Evolutionary conservation across 2,113 vertebrate genomes (phyloP).

Genomic region (Numenius arquata): DNA sequence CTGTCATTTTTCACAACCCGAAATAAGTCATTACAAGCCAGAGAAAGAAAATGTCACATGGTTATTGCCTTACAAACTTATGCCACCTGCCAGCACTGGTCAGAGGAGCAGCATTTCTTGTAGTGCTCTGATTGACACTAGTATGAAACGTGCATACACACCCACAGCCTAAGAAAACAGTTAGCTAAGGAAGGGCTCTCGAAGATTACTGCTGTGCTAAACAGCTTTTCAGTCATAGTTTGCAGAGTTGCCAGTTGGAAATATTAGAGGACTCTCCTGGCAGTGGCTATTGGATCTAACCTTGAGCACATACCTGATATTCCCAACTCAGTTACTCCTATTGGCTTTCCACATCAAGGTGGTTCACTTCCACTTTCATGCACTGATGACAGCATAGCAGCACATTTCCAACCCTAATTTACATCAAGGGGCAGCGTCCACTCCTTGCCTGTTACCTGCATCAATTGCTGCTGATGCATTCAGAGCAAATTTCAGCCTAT

Average conservation of each 20-base stretch:
- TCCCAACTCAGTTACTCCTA: not conserved
- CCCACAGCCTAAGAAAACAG: not conserved
- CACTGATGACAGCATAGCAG: not conserved
- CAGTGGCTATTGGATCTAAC: not conserved
- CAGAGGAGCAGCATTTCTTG: not conserved
- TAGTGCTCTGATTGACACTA: not conserved
- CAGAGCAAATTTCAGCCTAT: not conserved
- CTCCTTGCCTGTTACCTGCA: not conserved
- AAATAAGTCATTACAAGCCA: not conserved
- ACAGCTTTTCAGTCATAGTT: not conserved
- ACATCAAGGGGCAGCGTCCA: not conserved
- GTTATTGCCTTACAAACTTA: not conserved
- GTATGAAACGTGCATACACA: not conserved
- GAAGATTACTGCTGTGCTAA: not conserved
- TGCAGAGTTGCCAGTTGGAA: not conserved
- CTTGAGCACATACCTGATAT: not conserved
- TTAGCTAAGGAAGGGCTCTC: not conserved
- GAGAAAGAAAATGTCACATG: not conserved
- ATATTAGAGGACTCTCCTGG: not conserved
- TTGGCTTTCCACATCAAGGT: not conserved
- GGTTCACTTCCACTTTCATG: not conserved
- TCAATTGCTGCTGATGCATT: not conserved
- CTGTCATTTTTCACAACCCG: not conserved
- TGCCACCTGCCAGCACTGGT: not conserved
- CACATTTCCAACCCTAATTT: not conserved